phyloP scores from a whole-genome alignment of 2,113 vertebrate species.

The Sarotherodon lohbergeri region DNA sequence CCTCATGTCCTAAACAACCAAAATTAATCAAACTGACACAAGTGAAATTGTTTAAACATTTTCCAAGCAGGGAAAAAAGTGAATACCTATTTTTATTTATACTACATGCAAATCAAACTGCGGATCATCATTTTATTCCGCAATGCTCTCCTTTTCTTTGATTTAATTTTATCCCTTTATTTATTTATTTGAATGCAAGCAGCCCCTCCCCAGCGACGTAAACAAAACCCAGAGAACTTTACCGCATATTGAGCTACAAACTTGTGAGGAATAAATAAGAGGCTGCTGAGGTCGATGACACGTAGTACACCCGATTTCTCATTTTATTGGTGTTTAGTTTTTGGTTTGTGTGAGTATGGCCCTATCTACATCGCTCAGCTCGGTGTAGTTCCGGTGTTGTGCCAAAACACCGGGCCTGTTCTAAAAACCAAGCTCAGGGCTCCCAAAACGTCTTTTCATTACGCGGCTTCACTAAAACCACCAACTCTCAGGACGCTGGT shows the following conservation, averaged over 20 bases:
- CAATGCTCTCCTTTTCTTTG: not conserved
- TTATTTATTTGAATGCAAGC: not conserved
- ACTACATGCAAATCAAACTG: not conserved
- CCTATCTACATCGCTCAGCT: not conserved
- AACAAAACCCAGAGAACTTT: not conserved
- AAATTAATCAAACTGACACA: not conserved
- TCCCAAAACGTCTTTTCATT: not conserved
- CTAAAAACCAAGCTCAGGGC: not conserved
- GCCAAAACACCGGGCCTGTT: not conserved
- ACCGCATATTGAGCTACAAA: not conserved
- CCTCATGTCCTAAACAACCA: not conserved
- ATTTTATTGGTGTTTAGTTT: not conserved
- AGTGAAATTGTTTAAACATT: not conserved
- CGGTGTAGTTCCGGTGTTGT: not conserved
- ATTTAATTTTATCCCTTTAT: not conserved
- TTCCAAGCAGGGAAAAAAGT: not conserved
- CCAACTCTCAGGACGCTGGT: not conserved
- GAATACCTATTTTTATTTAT: not conserved
- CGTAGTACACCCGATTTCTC: not conserved
- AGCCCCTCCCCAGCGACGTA: not conserved
- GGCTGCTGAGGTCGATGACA: not conserved
- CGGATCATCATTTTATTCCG: accelerated
- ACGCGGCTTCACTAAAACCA: not conserved
- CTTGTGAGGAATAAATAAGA: not conserved
- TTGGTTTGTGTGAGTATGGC: not conserved